Percentiles rank a stretch among this genome's conserved stretches.
phyloP scores from a whole-genome alignment of 2,113 vertebrate genomes.

The Mus pahari region DNA sequence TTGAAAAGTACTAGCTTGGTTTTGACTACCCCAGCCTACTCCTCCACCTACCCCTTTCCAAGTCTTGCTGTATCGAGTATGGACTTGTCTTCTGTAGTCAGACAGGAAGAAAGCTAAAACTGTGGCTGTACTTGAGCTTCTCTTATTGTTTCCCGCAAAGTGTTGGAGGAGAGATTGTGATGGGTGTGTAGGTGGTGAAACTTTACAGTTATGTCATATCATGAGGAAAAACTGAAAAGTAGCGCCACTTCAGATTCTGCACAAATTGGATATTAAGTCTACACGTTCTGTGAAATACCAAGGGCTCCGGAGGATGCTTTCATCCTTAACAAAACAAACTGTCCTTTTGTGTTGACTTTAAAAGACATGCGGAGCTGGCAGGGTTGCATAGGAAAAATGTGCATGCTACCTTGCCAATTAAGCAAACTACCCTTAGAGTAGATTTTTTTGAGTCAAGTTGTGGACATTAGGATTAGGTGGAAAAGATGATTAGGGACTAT shows the following conservation, averaged over 20 bases:
- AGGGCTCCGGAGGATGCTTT: neutral
- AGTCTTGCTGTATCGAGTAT: neutral
- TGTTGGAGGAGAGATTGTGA: neutral
- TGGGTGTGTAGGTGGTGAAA: conserved; percentile 38
- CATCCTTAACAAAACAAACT: neutral
- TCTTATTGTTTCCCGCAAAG: neutral
- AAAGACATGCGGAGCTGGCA: neutral
- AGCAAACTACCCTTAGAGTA: neutral
- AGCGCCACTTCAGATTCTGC: neutral
- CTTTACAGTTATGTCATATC: neutral
- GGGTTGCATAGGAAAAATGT: neutral
- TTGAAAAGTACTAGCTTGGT: conserved; percentile 43
- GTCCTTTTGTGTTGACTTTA: conserved; percentile 45
- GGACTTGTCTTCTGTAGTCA: neutral
- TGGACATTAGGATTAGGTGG: neutral
- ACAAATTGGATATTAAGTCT: conserved; percentile 13
- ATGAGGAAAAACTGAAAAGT: conserved; percentile 2
- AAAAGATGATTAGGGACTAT: neutral
- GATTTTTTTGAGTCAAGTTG: neutral
- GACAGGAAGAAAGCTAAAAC: neutral
- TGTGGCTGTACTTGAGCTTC: neutral
- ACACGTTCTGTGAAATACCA: neutral
- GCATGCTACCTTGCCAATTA: conserved; percentile 3
- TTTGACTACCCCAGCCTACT: neutral
- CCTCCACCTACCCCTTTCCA: neutral